Base-by-base conservation (phyloP, 2,888 invertebrate genomes). In the Mellilla xanthometata region DNA sequence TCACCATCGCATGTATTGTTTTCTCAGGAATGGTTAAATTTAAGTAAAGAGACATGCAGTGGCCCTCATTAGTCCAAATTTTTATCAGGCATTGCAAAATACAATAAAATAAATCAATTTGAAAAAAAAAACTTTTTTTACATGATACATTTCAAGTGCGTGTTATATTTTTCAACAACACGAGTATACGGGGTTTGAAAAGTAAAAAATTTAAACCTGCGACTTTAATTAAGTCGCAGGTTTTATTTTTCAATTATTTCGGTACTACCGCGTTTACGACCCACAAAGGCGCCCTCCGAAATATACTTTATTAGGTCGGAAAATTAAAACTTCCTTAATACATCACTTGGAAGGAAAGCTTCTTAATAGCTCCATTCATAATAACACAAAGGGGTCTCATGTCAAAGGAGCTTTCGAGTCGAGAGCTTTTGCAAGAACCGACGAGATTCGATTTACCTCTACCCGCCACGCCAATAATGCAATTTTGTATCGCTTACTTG, bases 381-480 rank as follows among this genome's bases (percentile, higher is more conserved):
- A 62, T 52, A 63, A 65, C 60, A 64, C 59, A 68, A 68, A 72
- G 63, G 69, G 68, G 61, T 66, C 65, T 64, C 54, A 52, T 73
- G 67, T 72, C 76, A 76, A 77, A 76, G 72, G 62, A 57, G 45
- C 49, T 56, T 54, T 60, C 49, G 56, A 69, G 62, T 65, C 12
- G 29, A 39, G 33, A 39, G 33, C 36, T 36, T 22, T 28, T 22
- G 28, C 64, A 60, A 60, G 70, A 68, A 72, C 67, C 57, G 63
- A 66, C 65, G 19, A 76, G 81, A 81, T 78, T 75, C 65, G 60
- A 80, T 81, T 81, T 75, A 54, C 61, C 58, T 51, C 60, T 62
- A 59, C 58, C 63, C 52, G 64, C 67, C 69, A 67, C 66, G 48
- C 65, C 61, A 46, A 57, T 76, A 78, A 79, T 69, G 58, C 53